These are phyloP conservation scores for Rhinolophus ferrumequinum DNA, from an alignment of 2,113 vertebrate species.

Conservation along the genomic window DNA sequence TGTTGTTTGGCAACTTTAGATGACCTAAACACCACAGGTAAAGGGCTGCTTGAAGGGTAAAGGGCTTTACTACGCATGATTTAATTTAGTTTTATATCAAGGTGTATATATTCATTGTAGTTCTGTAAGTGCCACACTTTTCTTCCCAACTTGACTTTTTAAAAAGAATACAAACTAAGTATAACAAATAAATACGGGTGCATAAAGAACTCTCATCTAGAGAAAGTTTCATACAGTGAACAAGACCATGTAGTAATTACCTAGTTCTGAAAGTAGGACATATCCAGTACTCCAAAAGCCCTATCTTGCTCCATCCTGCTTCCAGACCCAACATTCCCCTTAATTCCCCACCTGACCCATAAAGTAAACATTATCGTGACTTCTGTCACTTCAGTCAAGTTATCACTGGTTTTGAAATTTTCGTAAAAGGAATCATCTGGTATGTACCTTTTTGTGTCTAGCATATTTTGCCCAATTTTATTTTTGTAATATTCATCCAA, in stretches of 20 bases:
- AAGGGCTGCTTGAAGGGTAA: background rate
- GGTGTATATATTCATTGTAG: background rate
- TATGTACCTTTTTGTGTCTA: background rate
- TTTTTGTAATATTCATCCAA: background rate
- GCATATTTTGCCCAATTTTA: background rate
- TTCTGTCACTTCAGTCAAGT: background rate
- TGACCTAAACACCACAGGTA: background rate
- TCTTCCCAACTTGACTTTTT: background rate
- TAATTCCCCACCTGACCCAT: fast-evolving
- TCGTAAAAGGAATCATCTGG: background rate
- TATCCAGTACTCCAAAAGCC: background rate
- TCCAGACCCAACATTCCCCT: background rate
- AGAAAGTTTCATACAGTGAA: background rate
- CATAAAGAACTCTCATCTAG: background rate
- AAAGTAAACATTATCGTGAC: background rate
- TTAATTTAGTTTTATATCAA: background rate
- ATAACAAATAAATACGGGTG: background rate
- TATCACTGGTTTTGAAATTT: background rate
- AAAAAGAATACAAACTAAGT: background rate
- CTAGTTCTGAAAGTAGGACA: background rate
- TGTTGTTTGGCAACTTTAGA: background rate
- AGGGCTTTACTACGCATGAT: background rate
- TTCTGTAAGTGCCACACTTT: background rate
- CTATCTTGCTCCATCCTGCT: background rate
- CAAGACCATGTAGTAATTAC: background rate